Percentiles rank a stretch among this genome's conserved stretches.
These are phyloP conservation scores for Perccottus glenii DNA, from an alignment of 2,113 vertebrate genomes.

Conservation along the genomic window DNA sequence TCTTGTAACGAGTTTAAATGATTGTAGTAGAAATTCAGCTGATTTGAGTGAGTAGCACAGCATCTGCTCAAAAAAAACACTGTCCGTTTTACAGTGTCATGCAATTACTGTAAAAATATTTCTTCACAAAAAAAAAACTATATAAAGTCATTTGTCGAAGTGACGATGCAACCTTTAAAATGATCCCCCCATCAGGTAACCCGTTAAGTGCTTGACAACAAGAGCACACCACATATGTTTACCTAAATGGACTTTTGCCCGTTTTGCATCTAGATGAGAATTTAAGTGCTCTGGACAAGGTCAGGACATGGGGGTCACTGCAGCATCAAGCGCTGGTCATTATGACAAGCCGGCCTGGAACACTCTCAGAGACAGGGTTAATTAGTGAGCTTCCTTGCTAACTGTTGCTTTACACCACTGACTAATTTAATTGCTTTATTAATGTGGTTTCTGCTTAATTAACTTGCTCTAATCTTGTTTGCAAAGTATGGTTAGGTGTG, in stretches of 20 bases:
- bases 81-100: too few species aligned
- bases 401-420: constrained; percentile 54
- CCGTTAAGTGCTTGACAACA: neutral
- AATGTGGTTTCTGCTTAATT: constrained; percentile 71
- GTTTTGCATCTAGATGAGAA: constrained; percentile 50
- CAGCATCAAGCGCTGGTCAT: constrained; percentile 38
- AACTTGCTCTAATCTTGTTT: constrained; percentile 78
- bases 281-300: constrained; percentile 68
- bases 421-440: constrained; percentile 79
- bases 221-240: constrained; percentile 20
- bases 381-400: constrained; percentile 71
- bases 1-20: too few species aligned
- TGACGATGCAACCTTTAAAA: too few species aligned
- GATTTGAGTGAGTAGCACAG: too few species aligned
- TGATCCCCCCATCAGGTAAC: neutral
- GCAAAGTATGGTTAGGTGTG: constrained; percentile 65
- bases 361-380: constrained; percentile 72
- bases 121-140: too few species aligned
- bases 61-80: too few species aligned
- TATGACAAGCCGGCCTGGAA: constrained; percentile 51
- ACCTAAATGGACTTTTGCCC: constrained; percentile 48
- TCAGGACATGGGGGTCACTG: constrained; percentile 47
- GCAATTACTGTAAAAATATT: too few species aligned
- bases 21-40: too few species aligned
- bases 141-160: too few species aligned